Evolutionary conservation across 2,888 invertebrate genomes (phyloP).

Genomic region (Stenolophus ochropezus): DNA sequence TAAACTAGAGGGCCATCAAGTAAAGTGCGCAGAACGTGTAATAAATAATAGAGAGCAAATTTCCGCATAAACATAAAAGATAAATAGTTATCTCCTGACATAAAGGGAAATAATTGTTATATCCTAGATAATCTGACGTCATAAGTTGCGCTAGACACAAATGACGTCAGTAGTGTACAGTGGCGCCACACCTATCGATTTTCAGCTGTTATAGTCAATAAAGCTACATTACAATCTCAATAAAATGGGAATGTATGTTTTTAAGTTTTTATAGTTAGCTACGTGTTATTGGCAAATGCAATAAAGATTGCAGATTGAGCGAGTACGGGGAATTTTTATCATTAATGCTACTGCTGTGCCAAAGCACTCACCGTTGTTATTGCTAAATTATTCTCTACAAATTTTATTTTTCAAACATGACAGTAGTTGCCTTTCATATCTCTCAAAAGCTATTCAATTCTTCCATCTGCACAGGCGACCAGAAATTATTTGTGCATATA

Average conservation of each 20-base stretch:
- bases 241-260: slow-evolving; percentile 43
- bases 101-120: too few relatives aligned
- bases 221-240: slow-evolving; percentile 40
- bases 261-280: slow-evolving; percentile 39
- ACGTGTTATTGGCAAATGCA: slow-evolving; percentile 37
- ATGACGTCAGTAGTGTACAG: not conserved
- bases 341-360: not conserved
- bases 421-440: too few relatives aligned
- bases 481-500: too few relatives aligned
- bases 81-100: slow-evolving; percentile 22
- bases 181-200: slow-evolving; percentile 46
- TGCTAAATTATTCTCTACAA: too few relatives aligned
- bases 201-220: slow-evolving; percentile 40
- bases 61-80: not conserved
- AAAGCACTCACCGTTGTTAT: too few relatives aligned
- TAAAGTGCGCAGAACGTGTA: not conserved
- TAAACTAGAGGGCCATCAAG: not conserved
- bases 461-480: too few relatives aligned
- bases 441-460: too few relatives aligned
- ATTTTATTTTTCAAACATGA: too few relatives aligned
- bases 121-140: slow-evolving; percentile 37
- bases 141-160: slow-evolving; percentile 35
- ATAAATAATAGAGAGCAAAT: slow-evolving; percentile 6
- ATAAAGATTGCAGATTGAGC: slow-evolving; percentile 1
- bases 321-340: slow-evolving; percentile 5